phyloP scores from a whole-genome alignment of 2,797 vertebrate genomes.

The Gymnopithys bicolor region DNA sequence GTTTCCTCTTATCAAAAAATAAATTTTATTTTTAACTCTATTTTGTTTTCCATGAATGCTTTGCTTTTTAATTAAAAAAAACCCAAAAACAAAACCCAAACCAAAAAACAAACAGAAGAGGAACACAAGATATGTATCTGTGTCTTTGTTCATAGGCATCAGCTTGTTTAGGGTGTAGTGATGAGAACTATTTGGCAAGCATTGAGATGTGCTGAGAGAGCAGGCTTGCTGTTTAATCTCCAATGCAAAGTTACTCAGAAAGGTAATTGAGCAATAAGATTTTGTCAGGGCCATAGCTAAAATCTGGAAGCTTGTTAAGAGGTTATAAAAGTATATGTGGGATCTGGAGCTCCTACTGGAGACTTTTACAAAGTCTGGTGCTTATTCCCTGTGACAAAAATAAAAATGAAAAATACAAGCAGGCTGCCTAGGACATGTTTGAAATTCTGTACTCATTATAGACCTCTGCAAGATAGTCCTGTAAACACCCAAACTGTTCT shows the following conservation, averaged over 20 bases:
- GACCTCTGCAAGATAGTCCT: background rate
- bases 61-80: conserved; percentile 60
- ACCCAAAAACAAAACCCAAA: too few species aligned
- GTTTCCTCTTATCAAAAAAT: conserved; percentile 60
- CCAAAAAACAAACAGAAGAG: background rate
- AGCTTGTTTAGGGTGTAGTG: background rate
- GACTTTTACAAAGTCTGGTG: background rate
- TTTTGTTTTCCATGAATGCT: conserved; percentile 24
- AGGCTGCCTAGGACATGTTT: background rate
- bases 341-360: background rate
- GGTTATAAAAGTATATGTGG: background rate
- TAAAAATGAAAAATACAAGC: background rate
- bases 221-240: background rate
- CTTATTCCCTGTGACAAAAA: background rate
- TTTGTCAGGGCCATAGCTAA: conserved; percentile 1
- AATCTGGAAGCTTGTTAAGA: background rate
- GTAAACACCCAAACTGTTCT: background rate
- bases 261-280: conserved; percentile 3
- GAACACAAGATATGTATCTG: background rate
- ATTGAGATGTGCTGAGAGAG: background rate
- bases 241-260: background rate
- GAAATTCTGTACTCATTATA: background rate
- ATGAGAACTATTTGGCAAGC: background rate
- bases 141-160: background rate
- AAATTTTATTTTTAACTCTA: conserved; percentile 26